phyloP scores from a whole-genome alignment of 2,113 vertebrate species.

The Podarcis muralis region DNA sequence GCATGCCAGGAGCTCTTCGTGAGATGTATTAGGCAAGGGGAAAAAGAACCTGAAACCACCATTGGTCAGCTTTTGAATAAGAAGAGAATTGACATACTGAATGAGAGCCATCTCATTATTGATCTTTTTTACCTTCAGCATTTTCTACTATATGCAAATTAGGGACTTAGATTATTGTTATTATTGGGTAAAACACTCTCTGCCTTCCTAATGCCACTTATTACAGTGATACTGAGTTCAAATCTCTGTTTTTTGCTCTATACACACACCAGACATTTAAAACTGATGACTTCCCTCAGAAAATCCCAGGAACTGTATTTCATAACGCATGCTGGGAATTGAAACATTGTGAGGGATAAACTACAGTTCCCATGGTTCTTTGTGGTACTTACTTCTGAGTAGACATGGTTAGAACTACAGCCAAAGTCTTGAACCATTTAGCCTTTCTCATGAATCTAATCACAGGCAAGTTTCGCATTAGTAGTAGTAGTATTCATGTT shows the following conservation, averaged over 20 bases:
- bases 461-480: not conserved
- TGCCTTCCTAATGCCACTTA: not conserved
- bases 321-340: not conserved
- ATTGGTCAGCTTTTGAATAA: not conserved
- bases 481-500: not conserved
- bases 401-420: not conserved
- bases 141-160: slow-evolving; percentile 1
- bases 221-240: not conserved
- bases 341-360: not conserved
- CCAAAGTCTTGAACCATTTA: not conserved
- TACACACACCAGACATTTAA: too few species aligned
- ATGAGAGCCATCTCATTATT: slow-evolving; percentile 32
- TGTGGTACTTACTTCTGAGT: not conserved
- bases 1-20: slow-evolving; percentile 6
- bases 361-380: too few species aligned
- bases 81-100: not conserved
- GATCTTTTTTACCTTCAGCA: slow-evolving; percentile 16
- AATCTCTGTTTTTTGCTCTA: not conserved
- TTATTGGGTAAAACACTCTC: not conserved
- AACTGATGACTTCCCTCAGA: too few species aligned
- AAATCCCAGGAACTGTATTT: too few species aligned
- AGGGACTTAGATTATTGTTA: not conserved
- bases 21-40: slow-evolving; percentile 21
- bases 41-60: not conserved
- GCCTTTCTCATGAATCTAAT: not conserved